Conservation (phyloP, 2,888 invertebrate genomes). For the Ernsta delagoae region DNA sequence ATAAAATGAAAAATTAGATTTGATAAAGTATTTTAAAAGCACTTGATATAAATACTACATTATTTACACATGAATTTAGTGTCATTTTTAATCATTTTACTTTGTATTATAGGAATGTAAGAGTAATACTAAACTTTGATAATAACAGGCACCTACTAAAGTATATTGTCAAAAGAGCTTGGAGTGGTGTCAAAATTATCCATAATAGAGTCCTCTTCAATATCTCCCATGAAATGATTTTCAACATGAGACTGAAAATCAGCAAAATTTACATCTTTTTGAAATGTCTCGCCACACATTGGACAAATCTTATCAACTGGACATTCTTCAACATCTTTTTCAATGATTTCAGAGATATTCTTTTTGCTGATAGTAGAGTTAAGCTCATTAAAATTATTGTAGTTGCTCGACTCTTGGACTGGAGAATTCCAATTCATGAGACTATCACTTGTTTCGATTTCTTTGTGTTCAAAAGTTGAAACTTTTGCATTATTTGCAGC, state of each 20-base stretch:
- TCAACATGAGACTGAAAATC: conserved; percentile 91
- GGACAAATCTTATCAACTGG: conserved; percentile 88
- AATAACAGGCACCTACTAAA: too few species aligned
- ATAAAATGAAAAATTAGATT: too few species aligned
- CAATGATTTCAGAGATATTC: conserved; percentile 54
- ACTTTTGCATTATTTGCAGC: conserved; percentile 60
- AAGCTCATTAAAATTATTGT: conserved; percentile 66
- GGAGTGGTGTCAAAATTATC: conserved; percentile 82
- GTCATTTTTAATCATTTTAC: too few species aligned
- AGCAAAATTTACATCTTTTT: conserved; percentile 83
- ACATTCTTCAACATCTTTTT: conserved; percentile 49
- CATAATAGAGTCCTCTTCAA: conserved; percentile 78
- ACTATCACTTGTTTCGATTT: conserved; percentile 79
- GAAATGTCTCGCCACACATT: conserved; percentile 88
- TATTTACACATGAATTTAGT: too few species aligned
- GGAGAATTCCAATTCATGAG: conserved; percentile 78
- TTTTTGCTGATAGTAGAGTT: conserved; percentile 56
- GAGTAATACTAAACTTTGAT: too few species aligned
- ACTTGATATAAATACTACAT: too few species aligned
- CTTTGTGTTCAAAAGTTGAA: conserved; percentile 70
- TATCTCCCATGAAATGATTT: conserved; percentile 88
- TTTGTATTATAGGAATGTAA: too few species aligned
- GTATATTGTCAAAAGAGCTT: conserved; percentile 62
- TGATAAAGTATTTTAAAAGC: too few species aligned
- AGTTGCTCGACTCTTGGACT: conserved; percentile 65